Conservation (phyloP, 2,797 vertebrate species). For the Alca torda region DNA sequence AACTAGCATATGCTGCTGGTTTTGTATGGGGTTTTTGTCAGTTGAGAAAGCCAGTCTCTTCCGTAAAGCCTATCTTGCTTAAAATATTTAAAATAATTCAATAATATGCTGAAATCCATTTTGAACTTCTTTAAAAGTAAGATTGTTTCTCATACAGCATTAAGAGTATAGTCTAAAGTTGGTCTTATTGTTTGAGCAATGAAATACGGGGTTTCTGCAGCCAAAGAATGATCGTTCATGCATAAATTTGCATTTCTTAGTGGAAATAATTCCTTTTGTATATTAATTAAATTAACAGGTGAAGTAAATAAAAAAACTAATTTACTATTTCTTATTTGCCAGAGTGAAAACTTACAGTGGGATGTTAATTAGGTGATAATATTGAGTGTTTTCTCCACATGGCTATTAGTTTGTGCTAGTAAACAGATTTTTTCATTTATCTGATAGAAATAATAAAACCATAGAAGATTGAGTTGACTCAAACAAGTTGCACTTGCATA, state of each 20-base stretch:
- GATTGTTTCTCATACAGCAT: not conserved
- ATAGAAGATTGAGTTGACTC: not conserved
- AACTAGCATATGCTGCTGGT: not conserved
- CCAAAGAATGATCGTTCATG: not conserved
- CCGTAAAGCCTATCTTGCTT: not conserved
- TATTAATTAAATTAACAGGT: not conserved
- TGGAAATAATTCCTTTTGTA: not conserved
- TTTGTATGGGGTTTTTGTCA: not conserved
- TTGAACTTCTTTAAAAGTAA: not conserved
- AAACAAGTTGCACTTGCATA: not conserved
- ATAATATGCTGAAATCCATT: not conserved
- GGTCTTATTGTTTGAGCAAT: not conserved
- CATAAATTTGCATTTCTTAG: not conserved
- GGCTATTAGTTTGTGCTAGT: not conserved
- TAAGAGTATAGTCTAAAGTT: not conserved
- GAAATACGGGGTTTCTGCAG: not conserved
- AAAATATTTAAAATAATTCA: not conserved
- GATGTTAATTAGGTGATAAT: not conserved
- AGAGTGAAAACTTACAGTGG: not conserved
- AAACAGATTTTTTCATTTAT: not conserved
- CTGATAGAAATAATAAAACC: not conserved
- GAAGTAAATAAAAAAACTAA: not conserved
- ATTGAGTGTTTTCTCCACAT: not conserved
- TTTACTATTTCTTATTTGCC: not conserved
- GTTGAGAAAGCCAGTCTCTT: not conserved